phyloP scores from a whole-genome alignment of 2,888 invertebrate genomes.

The Ophraella communa region DNA sequence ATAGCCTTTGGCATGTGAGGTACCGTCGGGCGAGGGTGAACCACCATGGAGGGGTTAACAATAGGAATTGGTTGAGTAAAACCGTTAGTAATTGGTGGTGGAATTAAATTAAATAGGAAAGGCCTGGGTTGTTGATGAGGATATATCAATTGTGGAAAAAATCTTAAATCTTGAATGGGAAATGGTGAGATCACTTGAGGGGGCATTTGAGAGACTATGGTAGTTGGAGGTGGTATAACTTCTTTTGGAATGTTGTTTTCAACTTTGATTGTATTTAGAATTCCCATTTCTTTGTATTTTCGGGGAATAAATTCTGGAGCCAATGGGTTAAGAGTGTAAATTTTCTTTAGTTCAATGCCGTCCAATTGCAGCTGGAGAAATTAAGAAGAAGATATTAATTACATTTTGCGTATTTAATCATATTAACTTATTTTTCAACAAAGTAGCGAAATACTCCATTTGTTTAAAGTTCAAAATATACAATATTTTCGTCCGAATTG shows the following conservation, averaged over 20 bases:
- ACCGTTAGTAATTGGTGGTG: slow-evolving; percentile 37
- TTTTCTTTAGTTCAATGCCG: slow-evolving; percentile 76
- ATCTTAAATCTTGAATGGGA: slow-evolving; percentile 36
- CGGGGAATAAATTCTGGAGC: slow-evolving; percentile 82
- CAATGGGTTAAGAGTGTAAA: slow-evolving; percentile 79
- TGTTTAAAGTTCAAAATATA: no score
- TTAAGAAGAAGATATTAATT: no score
- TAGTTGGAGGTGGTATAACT: slow-evolving; percentile 28
- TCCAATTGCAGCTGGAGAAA: slow-evolving; percentile 65
- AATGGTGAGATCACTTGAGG: slow-evolving; percentile 36
- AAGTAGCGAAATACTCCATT: no score
- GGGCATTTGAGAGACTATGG: slow-evolving; percentile 30
- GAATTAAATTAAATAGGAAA: slow-evolving; percentile 41
- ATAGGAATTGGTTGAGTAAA: slow-evolving; percentile 44
- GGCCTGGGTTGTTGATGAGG: slow-evolving; percentile 42
- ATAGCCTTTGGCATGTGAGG: slow-evolving; percentile 23
- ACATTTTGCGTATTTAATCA: no score
- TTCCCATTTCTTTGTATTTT: slow-evolving; percentile 56
- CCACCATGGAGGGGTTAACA: slow-evolving; percentile 42
- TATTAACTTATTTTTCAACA: no score
- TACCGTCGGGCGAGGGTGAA: slow-evolving; percentile 40
- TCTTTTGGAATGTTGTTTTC: slow-evolving; percentile 27
- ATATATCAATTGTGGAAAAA: slow-evolving; percentile 40
- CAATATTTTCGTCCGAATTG: no score
- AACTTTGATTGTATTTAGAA: slow-evolving; percentile 22